Evolutionary conservation across 2,888 invertebrate genomes (phyloP), one percentile per base, ranked within the genome.

Genomic region (Sphinx pinastri): DNA sequence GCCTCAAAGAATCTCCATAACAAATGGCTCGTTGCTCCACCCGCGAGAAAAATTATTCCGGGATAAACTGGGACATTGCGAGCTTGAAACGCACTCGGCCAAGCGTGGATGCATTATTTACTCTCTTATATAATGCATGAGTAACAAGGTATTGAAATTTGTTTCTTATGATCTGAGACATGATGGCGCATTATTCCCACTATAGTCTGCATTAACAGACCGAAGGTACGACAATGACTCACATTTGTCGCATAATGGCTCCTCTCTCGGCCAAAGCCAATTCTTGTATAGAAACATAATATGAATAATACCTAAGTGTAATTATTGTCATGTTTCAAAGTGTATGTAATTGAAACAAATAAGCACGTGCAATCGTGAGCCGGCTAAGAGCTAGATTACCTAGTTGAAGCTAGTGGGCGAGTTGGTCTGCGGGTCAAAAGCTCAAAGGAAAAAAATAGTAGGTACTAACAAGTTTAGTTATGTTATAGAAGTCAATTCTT

Each of bases 151-250:
- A 49, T 63, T 63, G 19, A 12, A 19, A 63, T 16, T 7, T 1
- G 19, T 60, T 60, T 47, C 12, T 47, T 1, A n/a, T 47, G 60
- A 6, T 60, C 11, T 19, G 19, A 63, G 63, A 60, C 60, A 47
- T 47, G 19, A 8, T 55, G 19, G 19, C 19, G 47, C 49, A 63
- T 49, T 63, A 19, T 63, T 49, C 19, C 60, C 16, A 60, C 16
- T 16, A 16, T 19, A 57, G 25, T 57, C 25, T 13, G 13, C 12
- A 63, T 16, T 19, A 25, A 47, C 13, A 19, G 19, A 63, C 49
- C 60, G 63, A 63, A 63, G 60, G 60, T 19, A 19, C 38, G 13
- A 63, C 63, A 63, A 49, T 63, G 63, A 63, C 49, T 63, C 63
- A 49, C 63, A 63, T 16, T 12, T 60, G 19, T 47, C 19, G 19